Base-by-base conservation (phyloP, 2,888 invertebrate species). In the Drosophila robusta region DNA sequence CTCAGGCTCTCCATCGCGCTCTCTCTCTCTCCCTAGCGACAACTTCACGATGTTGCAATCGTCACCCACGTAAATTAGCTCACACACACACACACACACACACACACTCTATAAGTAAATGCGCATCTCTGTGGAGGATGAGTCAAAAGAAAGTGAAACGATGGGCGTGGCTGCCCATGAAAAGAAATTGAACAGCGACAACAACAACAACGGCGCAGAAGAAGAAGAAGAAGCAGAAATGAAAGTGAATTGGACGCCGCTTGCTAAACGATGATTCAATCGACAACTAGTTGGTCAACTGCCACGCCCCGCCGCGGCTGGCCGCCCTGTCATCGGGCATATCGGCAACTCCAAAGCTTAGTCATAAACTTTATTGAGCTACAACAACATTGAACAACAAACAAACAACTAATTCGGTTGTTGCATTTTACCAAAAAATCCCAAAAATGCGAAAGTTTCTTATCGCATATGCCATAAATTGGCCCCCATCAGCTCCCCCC, bases 401-500 rank as follows among this genome's bases (percentile, higher is more conserved):
- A 36, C 3, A 42, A 49, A 63, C 63, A 66, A 56, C 18, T 44
- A 52, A 49, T 36, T 67, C 66, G 46, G 45, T 55, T 67, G 66
- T 66, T 65, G 39, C 45, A 34, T 38, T 44, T 56, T 22, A 39
- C n/a, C n/a, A 42, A 49, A 32, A 66, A 42, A 71, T 55, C 29
- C 49, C 16, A 70, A 70, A 78, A 71, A 78, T 83, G 81, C 86
- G 86, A 86, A 82, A 85, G 86, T 83, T 80, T 82, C 61, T 64
- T 76, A 71, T 72, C 76, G 58, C 44, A 52, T 49, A 52, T 58
- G 58, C 62, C 71, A 58, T 60, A 56, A 72, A 54, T 57, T 62
- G 45, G 55, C 49, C 51, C 14, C 24, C 36, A 14, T 39, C 18
- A 1, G 26, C n/a, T 7, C 18, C 14, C 26, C 3, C 22, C 22